Conservation (phyloP, 64 coral and sea anemone genomes). For the Montipora capricornis region DNA sequence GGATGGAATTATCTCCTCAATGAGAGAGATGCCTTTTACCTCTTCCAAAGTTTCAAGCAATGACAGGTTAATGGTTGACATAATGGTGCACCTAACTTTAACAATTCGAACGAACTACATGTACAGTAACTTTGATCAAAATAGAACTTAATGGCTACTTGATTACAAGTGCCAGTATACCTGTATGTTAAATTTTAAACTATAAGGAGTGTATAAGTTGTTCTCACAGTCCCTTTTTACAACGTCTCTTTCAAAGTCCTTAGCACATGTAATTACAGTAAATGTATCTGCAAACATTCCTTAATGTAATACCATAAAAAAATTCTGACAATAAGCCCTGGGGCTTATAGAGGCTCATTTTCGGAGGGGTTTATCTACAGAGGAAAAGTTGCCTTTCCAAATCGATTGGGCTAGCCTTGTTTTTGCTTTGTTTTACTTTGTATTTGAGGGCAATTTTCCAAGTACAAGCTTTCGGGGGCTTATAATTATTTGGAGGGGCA, state of each 20-base stretch:
- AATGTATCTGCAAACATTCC: slow-evolving; percentile 1
- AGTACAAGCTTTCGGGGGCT: no score
- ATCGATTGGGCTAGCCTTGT: no score
- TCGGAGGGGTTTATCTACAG: no score
- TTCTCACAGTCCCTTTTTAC: background rate
- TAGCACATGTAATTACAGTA: slow-evolving; percentile 14
- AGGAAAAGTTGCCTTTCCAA: no score
- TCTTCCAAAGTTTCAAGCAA: slow-evolving; percentile 40
- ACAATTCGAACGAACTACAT: background rate
- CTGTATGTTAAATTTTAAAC: slow-evolving; percentile 5
- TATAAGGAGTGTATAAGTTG: background rate
- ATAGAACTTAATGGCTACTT: background rate
- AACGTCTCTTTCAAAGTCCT: slow-evolving; percentile 7
- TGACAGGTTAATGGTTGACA: slow-evolving; percentile 10
- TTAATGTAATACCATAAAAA: background rate
- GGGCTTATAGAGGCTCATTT: no score
- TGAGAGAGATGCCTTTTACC: slow-evolving; percentile 20
- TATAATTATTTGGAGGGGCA: no score
- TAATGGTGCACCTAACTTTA: background rate
- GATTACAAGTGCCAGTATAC: slow-evolving; percentile 1
- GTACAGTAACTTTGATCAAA: background rate
- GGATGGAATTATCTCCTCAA: background rate
- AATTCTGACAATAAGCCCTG: no score
- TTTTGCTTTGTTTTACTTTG: no score
- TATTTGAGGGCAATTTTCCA: no score